Evolutionary conservation across 2,797 vertebrate genomes (phyloP), one percentile per base, ranked within the genome.

Genomic region (Tamandua tetradactyla): DNA sequence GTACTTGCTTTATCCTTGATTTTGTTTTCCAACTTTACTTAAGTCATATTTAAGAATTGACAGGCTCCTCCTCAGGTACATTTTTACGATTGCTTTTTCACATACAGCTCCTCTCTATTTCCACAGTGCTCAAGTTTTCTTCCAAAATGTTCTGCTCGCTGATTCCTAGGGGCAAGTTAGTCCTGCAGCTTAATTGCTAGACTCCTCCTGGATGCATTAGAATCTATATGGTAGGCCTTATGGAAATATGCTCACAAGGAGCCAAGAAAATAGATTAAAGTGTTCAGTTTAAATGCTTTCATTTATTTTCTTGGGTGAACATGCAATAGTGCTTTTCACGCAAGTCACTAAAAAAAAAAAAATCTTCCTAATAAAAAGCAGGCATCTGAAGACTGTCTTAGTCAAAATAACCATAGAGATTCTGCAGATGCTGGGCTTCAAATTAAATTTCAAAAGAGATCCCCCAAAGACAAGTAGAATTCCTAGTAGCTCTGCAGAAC

Each of bases 351-450:
- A 14, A n/a, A 40, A 80, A 59, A 59, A 69, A 69, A 62, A 49
- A 27, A 47, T 42, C 64, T 64, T 92, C 32, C 62, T 95, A 95
- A 95, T 95, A 95, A 93, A 94, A 97, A 96, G 72, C 94, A 97
- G 93, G 61, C 76, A 79, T 90, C 72, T 91, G 61, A 92, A 92
- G 91, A 83, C 59, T 25, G 22, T 61, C 81, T 81, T 85, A 55
- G 72, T 84, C 55, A 76, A 64, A 92, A 78, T 87, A 88, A 64
- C 83, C 81, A n/a, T n/a, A 81, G 69, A 82, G 59, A 76, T 89
- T 78, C 72, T 96, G 42, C 81, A 95, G 84, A 95, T 94, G 90
- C 92, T 94, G 37, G 87, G 57, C 62, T 95, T 96, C 80, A 95
- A 87, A 81, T 87, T 92, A 78, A 93, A 84, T 93, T 95, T 91